Base-by-base conservation (phyloP, 2,888 invertebrate species). In the Drosophila pullipes region DNA sequence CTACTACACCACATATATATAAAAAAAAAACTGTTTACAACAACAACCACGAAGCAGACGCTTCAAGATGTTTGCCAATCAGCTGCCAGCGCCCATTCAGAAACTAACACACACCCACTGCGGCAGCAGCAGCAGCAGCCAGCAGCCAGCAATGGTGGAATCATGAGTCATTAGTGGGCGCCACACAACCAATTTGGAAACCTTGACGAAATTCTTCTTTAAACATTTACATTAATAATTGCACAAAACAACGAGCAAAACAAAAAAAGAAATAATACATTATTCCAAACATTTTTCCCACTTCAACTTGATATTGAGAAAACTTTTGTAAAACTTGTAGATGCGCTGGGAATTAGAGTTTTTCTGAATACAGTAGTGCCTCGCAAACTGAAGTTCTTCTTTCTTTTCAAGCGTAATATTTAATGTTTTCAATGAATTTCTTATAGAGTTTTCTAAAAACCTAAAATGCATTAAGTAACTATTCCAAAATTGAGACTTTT, bases 41-140 rank as follows among this genome's bases (percentile, higher is more conserved):
- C 50, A 53, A 60, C 39, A 65, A 66, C 62, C 53, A 69, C 53
- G 58, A 69, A 85, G 91, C 92, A 93, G 93, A 93, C 91, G 92
- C 93, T 93, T 92, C 92, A 91, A 91, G 93, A 93, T 89, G 87
- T 93, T 91, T 93, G 91, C 91, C 90, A 89, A 74, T 68, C 90
- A 78, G 90, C 89, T 76, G 89, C 86, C 76, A 70, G 83, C 85
- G 72, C 70, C 70, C 66, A 83, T 68, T 82, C 84, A 82, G 85
- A 82, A 77, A 86, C 86, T 86, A 87, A 86, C 87, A 89, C 82
- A 79, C 60, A 76, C 77, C 80, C 68, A 77, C 73, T 65, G 44
- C 63, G 69, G 44, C 75, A 69, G 61, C 70, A n/a, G 66, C 66
- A 63, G 28, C 35, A 37, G 64, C 68, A 25, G 44, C 84, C 84